Evolutionary conservation across 1,140 invertebrate genomes (phyloP), one percentile per base, ranked within the genome.

Genomic region (Epicauta chinensis): DNA sequence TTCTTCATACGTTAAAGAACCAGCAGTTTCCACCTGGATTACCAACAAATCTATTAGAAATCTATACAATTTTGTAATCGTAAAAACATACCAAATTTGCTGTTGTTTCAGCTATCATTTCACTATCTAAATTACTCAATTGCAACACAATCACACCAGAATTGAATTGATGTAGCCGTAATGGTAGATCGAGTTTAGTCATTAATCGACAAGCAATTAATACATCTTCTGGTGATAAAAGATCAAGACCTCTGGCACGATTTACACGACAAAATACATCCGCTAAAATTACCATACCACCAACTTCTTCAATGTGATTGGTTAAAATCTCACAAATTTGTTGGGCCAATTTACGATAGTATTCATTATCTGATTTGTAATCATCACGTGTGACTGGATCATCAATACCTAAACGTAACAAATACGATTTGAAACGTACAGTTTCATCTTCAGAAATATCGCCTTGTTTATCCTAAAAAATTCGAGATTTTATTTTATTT

Each of bases 361-460:
- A 99, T 55, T 87, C 83, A 55, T 86, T 85, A 54, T 91, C 90
- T 60, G 81, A 89, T 60, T 87, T 89, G 69, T 87, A 95, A 31
- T 87, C 81, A 66, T 92, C 86, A 68, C 91, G 81, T 0, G 95
- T 98, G 0, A 98, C 95, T 13, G 95, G 95, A 78, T 98, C 93
- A 65, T 94, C 91, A 56, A 99, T 95, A 62, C 96, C 96, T 58
- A 99, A 79, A 71, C 93, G 97, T 70, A 99, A 80, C 32, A 99
- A 74, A 67, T 98, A 96, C 0, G 93, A 90, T 70, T 98, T 97
- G 64, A 99, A 98, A 59, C 84, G 81, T 11, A 97, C 80, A 6
- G 95, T 98, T 76, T 99, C 97, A 77, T 98, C 96, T 70, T 97
- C 93, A 9, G 92, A 95, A 55, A 97, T 93, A 65, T 94, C 91